Base-by-base conservation (phyloP, 2,888 invertebrate species). In the Macrophya annulata region DNA sequence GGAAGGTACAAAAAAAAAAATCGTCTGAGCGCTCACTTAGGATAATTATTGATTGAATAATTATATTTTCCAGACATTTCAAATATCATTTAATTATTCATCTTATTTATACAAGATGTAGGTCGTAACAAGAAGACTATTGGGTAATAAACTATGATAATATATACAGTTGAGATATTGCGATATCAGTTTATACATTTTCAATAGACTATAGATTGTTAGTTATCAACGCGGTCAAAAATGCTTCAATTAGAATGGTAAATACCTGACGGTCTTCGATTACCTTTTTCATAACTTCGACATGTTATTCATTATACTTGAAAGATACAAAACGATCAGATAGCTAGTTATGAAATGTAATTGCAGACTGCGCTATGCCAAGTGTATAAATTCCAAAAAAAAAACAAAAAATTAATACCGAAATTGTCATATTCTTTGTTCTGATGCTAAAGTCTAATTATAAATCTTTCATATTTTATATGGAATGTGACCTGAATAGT, bases 401-500 rank as follows among this genome's bases (percentile, higher is more conserved):
- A 81, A 81, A 79, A 31, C 10, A 12, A 81, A n/a, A 81, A 81
- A 79, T 12, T 62, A 59, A 40, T 15, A 17, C 40, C 62, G 17
- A 65, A 62, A 25, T 40, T 43, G 15, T 83, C 43, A 68, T 15
- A 71, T n/a, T 68, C 83, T 25, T 83, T 68, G 48, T 68, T 81
- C 81, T 51, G 37, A 40, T 62, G 10, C 4, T 62, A n/a, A 43
- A 62, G 45, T 62, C 21, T 62, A 77, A 55, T 62, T 62, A 25
- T 68, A 45, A 12, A 71, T 83, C 43, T 72, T 72, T 17, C 37
- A 10, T 77, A 59, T 81, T 81, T 81, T 37, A 81, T 62, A 62
- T 43, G 81, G 81, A 81, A 81, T 81, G 81, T 81, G 43, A 81
- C 68, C 68, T 65, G 45, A 68, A 68, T 48, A 48, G 45, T 71